phyloP scores from a whole-genome alignment of 1,140 invertebrate species.

The Psilanteris sp. region DNA sequence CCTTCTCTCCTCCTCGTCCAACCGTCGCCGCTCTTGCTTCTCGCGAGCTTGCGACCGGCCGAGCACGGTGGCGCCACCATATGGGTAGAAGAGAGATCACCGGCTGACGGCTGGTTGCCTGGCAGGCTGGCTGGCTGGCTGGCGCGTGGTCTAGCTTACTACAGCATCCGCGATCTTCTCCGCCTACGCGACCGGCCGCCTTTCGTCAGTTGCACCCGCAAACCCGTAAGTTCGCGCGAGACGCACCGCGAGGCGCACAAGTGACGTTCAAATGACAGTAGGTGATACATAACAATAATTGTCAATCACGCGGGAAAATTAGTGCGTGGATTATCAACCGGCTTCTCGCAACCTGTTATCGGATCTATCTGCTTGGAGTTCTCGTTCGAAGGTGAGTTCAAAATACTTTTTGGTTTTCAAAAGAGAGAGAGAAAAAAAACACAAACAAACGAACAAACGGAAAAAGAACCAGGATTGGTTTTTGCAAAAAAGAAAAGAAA shows the following conservation, averaged over 20 bases:
- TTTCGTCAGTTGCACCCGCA: constrained; percentile 79
- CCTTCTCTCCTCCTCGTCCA: constrained; percentile 36
- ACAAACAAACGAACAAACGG: background rate
- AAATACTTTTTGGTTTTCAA: constrained; percentile 12
- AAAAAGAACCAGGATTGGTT: no score
- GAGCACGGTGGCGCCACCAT: constrained; percentile 76
- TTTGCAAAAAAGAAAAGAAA: no score
- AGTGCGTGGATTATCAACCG: constrained; percentile 59
- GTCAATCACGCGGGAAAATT: constrained; percentile 52
- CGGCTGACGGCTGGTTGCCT: constrained; percentile 68
- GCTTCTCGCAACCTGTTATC: constrained; percentile 46
- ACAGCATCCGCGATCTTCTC: constrained; percentile 79
- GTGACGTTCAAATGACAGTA: constrained; percentile 64
- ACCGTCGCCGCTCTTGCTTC: constrained; percentile 52
- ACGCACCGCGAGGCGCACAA: constrained; percentile 71
- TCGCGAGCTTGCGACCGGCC: constrained; percentile 67
- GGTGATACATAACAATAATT: constrained; percentile 28
- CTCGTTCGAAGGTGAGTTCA: constrained; percentile 47
- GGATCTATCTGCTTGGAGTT: constrained; percentile 58
- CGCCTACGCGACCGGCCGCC: constrained; percentile 76
- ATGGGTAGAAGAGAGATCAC: constrained; percentile 70
- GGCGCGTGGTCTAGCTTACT: constrained; percentile 75
- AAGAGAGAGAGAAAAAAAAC: background rate
- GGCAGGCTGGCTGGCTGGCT: constrained; percentile 63
- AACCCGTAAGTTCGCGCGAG: constrained; percentile 80